Evolutionary conservation across 92 coral and sea anemone genomes (phyloP), one percentile per base, ranked within the genome.

Genomic region (Montipora capitata): DNA sequence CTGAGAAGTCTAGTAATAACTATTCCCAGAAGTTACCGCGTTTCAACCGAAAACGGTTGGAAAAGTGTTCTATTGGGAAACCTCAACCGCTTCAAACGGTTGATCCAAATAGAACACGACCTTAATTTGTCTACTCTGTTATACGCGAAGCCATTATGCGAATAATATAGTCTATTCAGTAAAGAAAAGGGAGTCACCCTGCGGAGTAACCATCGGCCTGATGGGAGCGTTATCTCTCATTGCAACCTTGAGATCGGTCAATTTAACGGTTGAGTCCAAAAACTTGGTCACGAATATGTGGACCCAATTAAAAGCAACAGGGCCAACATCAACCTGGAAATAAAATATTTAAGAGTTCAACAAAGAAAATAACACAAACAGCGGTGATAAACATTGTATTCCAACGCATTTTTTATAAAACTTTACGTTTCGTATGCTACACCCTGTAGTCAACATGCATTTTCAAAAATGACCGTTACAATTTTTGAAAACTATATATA

Each of bases 291-390:
- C 96, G 13, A 93, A 89, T 11, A 90, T 79, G 84, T 94, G 99
- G 42, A 96, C 95, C 88, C 68, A 96, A 0, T 83, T 72, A 27
- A 57, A 84, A 59, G 65, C 17, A 59, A 18, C 15, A 62, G 66
- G 77, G 20, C 96, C 99, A 42, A 94, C 95, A 51, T 82, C 64
- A 80, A 96, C 88, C 99, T 96, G 83, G 10, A 77, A 73, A 51
- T n/a, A 74, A 68, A 82, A 39, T 56, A 18, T 69, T 69, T 12
- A 35, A 12, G 4, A 14, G 7, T 40, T 69, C 10, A 13, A 69
- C 40, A 44, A 49, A n/a, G 18, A 27, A 61, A 14, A 4, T 15
- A 3, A 27, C 7, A 27, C 35, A 27, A 27, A 27, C 35, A 27
- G 35, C 35, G 35, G 35, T 27, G 35, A 27, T 27, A 27, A 27